Evolutionary conservation across 2,797 vertebrate genomes (phyloP), one percentile per base, ranked within the genome.

Genomic region (Tapirus indicus): DNA sequence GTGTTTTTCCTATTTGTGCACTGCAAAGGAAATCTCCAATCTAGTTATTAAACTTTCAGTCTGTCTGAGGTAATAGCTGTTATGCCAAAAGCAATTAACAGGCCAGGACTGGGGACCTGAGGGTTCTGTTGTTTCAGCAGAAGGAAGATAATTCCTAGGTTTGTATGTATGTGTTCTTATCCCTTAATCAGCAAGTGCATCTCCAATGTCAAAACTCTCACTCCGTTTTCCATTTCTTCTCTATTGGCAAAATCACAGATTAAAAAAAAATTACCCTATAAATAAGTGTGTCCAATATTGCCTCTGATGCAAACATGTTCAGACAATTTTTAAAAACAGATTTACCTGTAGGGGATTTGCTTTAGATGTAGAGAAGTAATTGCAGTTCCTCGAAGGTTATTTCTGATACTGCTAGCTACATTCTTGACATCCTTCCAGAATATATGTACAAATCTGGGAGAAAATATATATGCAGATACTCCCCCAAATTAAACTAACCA

Each of bases 11-110:
- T 97, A 44, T 97, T 96, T 94, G 60, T 92, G 77, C 1, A n/a
- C 86, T 74, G 84, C 54, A 82, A 93, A 98, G 49, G 95, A 98
- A 80, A 88, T 77, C 62, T 52, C 47, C 47, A 0, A 93, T 96
- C 95, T 90, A 94, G 94, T 94, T 78, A 96, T 90, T 94, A 96
- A 97, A 72, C 72, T 85, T 96, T 69, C 79, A 79, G 41, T 96
- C 85, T 97, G 74, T 94, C 94, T 95, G 94, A 89, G 54, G 97
- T 89, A 95, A 96, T 95, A 97, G 92, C 96, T 98, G 83, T 69
- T 91, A 93, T 95, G 88, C 4, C 95, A 80, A 94, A 96, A 89
- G 18, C 96, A 90, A 97, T 98, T 98, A 93, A 13, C 38, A 49
- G 84, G 72, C 86, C 93, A n/a, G 58, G 87, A 88, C 72, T 82